Conservation (phyloP, 2,113 vertebrate genomes). For the Taurulus bubalis region DNA sequence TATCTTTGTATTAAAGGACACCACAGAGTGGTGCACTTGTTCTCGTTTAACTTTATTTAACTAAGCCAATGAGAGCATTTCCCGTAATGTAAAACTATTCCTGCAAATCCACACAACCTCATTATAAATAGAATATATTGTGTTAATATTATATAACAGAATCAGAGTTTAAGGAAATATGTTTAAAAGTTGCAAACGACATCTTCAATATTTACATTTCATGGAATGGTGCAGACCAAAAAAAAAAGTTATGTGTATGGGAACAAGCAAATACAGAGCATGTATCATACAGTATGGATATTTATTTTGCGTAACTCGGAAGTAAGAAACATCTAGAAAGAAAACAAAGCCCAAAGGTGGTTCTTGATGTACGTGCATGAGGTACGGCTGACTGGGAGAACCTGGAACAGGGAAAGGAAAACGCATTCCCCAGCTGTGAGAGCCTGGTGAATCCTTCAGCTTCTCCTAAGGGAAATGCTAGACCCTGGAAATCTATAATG, state of each 20-base stretch:
- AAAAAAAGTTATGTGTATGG: neutral
- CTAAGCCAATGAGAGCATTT: neutral
- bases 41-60: neutral
- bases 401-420: constrained; percentile 13
- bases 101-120: neutral
- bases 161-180: neutral
- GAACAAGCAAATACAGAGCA: neutral
- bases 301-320: neutral
- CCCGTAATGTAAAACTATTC: neutral
- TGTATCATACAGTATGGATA: neutral
- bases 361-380: neutral
- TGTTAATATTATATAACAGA: neutral
- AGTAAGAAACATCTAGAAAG: neutral
- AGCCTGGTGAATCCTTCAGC: constrained; percentile 31
- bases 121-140: neutral
- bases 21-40: neutral
- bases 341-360: constrained; percentile 8
- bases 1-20: neutral
- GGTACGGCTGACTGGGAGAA: constrained; percentile 15
- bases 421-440: constrained; percentile 19
- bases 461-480: constrained; percentile 3
- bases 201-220: neutral
- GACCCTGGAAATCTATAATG: constrained; percentile 10
- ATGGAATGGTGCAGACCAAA: neutral
- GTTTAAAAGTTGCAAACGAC: neutral